Percentiles rank a stretch among this genome's conserved stretches.
phyloP scores from a whole-genome alignment of 2,888 invertebrate species.

The Limenitis camilla region DNA sequence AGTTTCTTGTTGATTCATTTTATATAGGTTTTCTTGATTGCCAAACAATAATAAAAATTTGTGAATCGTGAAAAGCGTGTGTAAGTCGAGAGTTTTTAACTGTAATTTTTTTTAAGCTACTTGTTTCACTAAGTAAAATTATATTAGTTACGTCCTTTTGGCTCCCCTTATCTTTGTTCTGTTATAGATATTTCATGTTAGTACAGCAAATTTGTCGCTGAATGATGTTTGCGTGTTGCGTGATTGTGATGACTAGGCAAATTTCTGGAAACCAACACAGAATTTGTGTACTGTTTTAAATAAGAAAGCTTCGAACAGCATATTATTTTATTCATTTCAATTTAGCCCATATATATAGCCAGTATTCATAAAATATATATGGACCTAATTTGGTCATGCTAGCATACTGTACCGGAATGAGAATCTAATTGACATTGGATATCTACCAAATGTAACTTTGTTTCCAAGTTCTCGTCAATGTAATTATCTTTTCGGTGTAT shows the following conservation, averaged over 20 bases:
- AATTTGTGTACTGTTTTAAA: slow-evolving; percentile 35
- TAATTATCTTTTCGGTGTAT: slow-evolving; percentile 26
- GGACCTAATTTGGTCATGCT: slow-evolving; percentile 51
- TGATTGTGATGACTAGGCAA: slow-evolving; percentile 47
- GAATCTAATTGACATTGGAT: slow-evolving; percentile 63
- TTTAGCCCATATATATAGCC: background rate
- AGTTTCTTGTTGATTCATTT: slow-evolving; percentile 38
- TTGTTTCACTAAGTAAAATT: background rate
- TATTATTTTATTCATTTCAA: too few relatives aligned
- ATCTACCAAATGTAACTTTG: slow-evolving; percentile 61
- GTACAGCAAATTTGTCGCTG: slow-evolving; percentile 52
- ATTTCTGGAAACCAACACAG: slow-evolving; percentile 53
- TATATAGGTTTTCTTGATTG: slow-evolving; percentile 43
- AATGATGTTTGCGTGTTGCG: slow-evolving; percentile 53
- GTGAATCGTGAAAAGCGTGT: background rate
- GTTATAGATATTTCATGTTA: slow-evolving; percentile 33
- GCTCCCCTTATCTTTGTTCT: background rate
- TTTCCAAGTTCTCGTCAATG: slow-evolving; percentile 48
- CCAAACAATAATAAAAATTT: slow-evolving; percentile 30
- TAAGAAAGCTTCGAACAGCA: slow-evolving; percentile 1
- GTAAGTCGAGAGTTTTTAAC: background rate
- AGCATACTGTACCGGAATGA: slow-evolving; percentile 54
- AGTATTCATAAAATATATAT: slow-evolving; percentile 32
- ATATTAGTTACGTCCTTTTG: background rate
- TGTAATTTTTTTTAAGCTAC: background rate